These are phyloP conservation scores for Rhagium mordax DNA, from an alignment of 2,888 invertebrate genomes.

Conservation along the genomic window DNA sequence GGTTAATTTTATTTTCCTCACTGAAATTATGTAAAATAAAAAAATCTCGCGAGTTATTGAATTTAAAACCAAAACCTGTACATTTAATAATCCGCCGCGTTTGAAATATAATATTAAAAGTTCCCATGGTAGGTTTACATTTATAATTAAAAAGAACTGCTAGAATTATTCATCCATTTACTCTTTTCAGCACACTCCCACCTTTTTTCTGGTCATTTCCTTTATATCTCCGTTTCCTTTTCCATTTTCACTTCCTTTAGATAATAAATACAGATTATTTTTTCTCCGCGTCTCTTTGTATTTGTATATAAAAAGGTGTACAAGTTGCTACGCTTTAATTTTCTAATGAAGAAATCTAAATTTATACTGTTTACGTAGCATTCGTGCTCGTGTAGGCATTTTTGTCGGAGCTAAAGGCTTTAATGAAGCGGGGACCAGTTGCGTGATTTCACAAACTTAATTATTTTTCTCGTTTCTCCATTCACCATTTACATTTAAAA, in stretches of 20 bases:
- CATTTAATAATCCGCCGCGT: neutral
- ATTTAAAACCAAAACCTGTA: neutral
- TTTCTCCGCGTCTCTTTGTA: slow-evolving; percentile 11
- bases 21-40: neutral
- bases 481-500: slow-evolving; percentile 21
- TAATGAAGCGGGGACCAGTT: slow-evolving; percentile 27
- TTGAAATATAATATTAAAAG: slow-evolving; percentile 8
- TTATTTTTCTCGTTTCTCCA: slow-evolving; percentile 20
- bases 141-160: slow-evolving; percentile 30
- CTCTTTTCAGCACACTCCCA: slow-evolving; percentile 24
- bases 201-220: slow-evolving; percentile 28
- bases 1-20: neutral
- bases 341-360: slow-evolving; percentile 35
- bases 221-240: slow-evolving; percentile 31
- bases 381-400: slow-evolving; percentile 29
- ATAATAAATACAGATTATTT: slow-evolving; percentile 36
- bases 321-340: slow-evolving; percentile 26
- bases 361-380: slow-evolving; percentile 28
- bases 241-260: slow-evolving; percentile 29
- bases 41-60: neutral
- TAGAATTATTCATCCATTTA: slow-evolving; percentile 30
- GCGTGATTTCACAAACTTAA: slow-evolving; percentile 36
- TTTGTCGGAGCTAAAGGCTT: slow-evolving; percentile 24
- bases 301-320: slow-evolving; percentile 14
- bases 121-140: neutral